These are phyloP conservation scores for Scomber scombrus DNA, from an alignment of 2,113 vertebrate species.

Conservation along the genomic window DNA sequence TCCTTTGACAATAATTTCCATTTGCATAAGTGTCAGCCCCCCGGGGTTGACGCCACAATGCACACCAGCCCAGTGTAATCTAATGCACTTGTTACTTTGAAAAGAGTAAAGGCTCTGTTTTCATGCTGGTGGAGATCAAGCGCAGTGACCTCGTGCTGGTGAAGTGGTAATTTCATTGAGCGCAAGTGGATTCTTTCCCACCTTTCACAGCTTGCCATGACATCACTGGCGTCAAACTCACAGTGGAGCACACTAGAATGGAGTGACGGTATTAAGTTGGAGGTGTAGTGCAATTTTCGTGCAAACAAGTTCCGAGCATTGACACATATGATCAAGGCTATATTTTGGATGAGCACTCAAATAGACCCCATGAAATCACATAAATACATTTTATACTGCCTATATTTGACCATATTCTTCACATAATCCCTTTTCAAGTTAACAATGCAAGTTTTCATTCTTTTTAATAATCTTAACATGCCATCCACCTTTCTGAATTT, in stretches of 20 bases:
- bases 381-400: background rate
- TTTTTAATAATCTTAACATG: no score
- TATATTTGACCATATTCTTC: background rate
- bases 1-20: conserved; percentile 23
- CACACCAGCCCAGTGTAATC: background rate
- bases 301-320: background rate
- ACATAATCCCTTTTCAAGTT: background rate
- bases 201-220: conserved; percentile 27
- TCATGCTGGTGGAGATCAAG: conserved; percentile 26
- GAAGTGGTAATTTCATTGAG: conserved; percentile 50
- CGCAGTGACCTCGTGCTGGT: conserved; percentile 28
- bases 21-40: conserved; percentile 34
- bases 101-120: conserved; percentile 32
- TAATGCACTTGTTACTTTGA: conserved; percentile 19
- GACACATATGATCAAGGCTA: background rate
- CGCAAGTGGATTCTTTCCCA: conserved; percentile 32
- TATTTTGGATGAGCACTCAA: background rate
- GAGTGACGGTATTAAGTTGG: conserved; percentile 7
- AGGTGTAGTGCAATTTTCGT: background rate
- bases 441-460: no score
- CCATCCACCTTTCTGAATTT: background rate
- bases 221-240: conserved; percentile 33
- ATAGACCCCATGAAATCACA: background rate
- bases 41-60: background rate
- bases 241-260: conserved; percentile 35